Evolutionary conservation across 2,888 invertebrate species (phyloP), one percentile per base, ranked within the genome.

Genomic region (Sarcophaga variegata): DNA sequence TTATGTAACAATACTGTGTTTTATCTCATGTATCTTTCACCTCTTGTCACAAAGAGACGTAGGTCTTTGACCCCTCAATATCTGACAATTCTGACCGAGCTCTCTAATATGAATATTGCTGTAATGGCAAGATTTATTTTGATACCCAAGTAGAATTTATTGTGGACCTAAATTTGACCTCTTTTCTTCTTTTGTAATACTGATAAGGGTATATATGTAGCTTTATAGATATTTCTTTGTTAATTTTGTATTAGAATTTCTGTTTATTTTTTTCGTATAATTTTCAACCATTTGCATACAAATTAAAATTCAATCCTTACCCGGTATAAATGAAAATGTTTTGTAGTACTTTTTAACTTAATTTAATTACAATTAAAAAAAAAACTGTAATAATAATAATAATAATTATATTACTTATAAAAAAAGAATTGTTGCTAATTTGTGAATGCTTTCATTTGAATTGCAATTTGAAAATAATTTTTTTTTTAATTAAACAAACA

Each of bases 221-320:
- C 12, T 54, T 54, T 54, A 12, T 54, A 14, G 54, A 54, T 0
- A 4, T 17, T 54, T 54, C 0, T 14, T 54, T 54, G 2, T 14
- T 54, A 14, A 54, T 54, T 49, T 49, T 49, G 10, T 14, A 49
- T 49, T 49, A 49, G 14, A 49, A 25, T 64, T 82, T 8, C 49
- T 20, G 22, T n/a, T 10, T 60, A 63, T 74, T 49, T 76, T 49
- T 49, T 1, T 83, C 20, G 5, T 54, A 25, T 80, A 25, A 49
- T 77, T 84, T 83, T 4, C 66, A 64, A 76, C 79, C 81, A 84
- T 83, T 88, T 88, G 82, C 85, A 85, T 85, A 85, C 87, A 85
- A 82, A 83, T 83, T 83, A 72, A 83, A 84, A 79, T 88, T 88
- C 88, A 88, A 88, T 88, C 88, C 88, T 88, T 88, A 88, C 88